A percentile compares a stretch with the other conserved stretches of the same genome.
phyloP scores from a whole-genome alignment of 1,140 invertebrate species.

The Bicyclus anynana region DNA sequence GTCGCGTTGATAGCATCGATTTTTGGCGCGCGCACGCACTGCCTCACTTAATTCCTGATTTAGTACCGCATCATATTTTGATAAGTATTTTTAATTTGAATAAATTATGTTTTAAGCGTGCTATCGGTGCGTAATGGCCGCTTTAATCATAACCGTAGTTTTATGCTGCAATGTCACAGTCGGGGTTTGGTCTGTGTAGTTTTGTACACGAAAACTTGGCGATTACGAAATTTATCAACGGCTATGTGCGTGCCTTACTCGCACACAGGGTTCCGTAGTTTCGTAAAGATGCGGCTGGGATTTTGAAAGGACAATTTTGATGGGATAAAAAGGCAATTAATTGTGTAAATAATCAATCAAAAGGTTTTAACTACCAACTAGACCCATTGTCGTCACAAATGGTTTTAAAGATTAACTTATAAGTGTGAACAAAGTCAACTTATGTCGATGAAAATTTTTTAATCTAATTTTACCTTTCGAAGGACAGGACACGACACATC shows the following conservation, averaged over 20 bases:
- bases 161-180: constrained; percentile 54
- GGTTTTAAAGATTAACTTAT: too few relatives aligned
- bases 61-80: constrained; percentile 74
- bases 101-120: constrained; percentile 75
- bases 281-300: too few relatives aligned
- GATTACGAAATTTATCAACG: constrained; percentile 8
- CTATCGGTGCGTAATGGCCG: constrained; percentile 60
- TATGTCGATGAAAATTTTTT: too few relatives aligned
- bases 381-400: too few relatives aligned
- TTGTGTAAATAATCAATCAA: too few relatives aligned
- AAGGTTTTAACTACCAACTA: too few relatives aligned
- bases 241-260: neutral
- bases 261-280: neutral
- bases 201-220: constrained; percentile 18
- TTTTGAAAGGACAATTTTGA: too few relatives aligned
- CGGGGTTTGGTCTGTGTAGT: constrained; percentile 22
- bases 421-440: too few relatives aligned
- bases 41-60: constrained; percentile 71
- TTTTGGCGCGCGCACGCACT: constrained; percentile 58
- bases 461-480: too few relatives aligned
- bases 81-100: constrained; percentile 77
- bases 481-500: too few relatives aligned
- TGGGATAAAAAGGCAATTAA: too few relatives aligned
- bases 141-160: constrained; percentile 58
- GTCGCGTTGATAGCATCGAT: constrained; percentile 56